Conservation (phyloP, 1,140 invertebrate genomes). For the Lamellibrachia luymesi region DNA sequence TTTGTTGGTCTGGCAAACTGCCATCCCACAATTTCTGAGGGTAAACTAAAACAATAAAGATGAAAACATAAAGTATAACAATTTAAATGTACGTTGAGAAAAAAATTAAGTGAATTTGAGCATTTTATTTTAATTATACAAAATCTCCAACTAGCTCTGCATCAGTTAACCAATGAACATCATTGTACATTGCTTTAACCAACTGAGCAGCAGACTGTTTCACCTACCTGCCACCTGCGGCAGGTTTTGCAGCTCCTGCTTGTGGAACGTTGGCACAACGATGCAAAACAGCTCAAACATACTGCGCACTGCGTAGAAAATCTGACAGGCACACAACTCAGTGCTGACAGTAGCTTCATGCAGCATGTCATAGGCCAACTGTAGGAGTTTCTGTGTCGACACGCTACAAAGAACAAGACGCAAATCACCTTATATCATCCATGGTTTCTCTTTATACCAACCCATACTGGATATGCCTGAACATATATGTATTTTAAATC, state of each 20-base stretch:
- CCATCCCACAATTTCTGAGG: too few relatives aligned
- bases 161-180: too few relatives aligned
- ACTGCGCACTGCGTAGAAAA: constrained; percentile 71
- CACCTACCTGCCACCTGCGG: constrained; percentile 78
- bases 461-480: neutral
- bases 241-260: constrained; percentile 73
- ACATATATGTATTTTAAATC: neutral
- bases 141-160: too few relatives aligned
- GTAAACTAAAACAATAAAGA: too few relatives aligned
- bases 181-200: neutral
- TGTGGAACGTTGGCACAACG: constrained; percentile 76
- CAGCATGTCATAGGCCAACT: constrained; percentile 71
- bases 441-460: neutral
- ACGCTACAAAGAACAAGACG: constrained; percentile 39
- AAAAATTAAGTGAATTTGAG: too few relatives aligned
- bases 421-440: neutral
- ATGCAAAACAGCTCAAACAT: constrained; percentile 78
- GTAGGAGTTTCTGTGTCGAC: constrained; percentile 63
- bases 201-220: constrained; percentile 10
- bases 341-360: constrained; percentile 68
- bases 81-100: too few relatives aligned
- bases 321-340: constrained; percentile 63
- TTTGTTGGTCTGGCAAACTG: too few relatives aligned
- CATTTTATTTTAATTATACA: too few relatives aligned
- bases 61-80: too few relatives aligned